Evolutionary conservation across 2,888 invertebrate genomes (phyloP), one percentile per base, ranked within the genome.

Genomic region (Tyria jacobaeae): DNA sequence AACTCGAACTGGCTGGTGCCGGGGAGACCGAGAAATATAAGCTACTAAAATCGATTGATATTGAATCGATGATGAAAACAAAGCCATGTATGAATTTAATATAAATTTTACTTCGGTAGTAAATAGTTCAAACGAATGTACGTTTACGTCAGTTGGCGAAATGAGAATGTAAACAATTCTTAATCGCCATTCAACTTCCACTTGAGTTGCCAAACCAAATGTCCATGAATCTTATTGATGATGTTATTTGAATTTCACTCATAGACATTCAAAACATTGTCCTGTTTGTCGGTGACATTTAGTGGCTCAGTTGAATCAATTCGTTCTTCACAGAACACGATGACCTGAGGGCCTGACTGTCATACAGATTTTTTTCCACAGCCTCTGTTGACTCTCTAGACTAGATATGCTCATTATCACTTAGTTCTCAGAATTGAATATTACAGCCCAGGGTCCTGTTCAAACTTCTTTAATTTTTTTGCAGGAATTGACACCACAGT

Each of bases 151-250:
- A 81, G 64, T 68, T 61, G 48, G 60, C 67, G 70, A 75, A 76
- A 67, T 66, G 73, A 76, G 70, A 82, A 80, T 71, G 74, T 82
- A 82, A 84, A 85, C 78, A 84, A 75, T 71, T 77, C 60, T 71
- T 69, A 50, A 48, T 55, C 17, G 15, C 27, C 24, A 14, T 39
- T 54, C 48, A 31, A 17, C 35, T 47, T 37, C 51, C n/a, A 50
- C 39, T 44, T 35, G 27, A n/a, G 55, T 53, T 57, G 57, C 35
- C 37, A 50, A 25, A 35, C 50, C 49, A 34, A 37, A 48, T 31
- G 47, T 47, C 25, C 44, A 51, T 60, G 31, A 48, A 35, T 57
- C 57, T 57, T 25, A n/a, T 25, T n/a, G 27, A 39, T 53, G n/a
- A 25, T 25, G 25, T n/a, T 34, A 3, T 35, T 35, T 37, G n/a